phyloP scores from a whole-genome alignment of 2,888 invertebrate species.

The Pheosia gnoma region DNA sequence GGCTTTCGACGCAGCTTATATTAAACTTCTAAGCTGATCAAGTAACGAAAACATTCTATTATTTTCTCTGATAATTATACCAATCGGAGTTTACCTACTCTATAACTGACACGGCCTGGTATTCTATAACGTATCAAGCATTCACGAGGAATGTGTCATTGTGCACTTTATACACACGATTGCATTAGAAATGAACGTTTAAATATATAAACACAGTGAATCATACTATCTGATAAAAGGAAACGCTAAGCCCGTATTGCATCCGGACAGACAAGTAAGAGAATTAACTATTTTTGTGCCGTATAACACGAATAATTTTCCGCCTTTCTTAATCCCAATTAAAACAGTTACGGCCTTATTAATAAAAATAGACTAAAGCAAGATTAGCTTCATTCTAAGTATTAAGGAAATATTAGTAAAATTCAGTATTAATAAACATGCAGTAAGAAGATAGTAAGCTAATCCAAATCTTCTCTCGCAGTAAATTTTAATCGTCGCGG shows the following conservation, averaged over 20 bases:
- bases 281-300: neutral
- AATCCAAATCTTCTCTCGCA: too few species aligned
- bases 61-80: too few species aligned
- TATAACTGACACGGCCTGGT: neutral
- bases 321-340: neutral
- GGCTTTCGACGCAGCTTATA: neutral
- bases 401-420: too few species aligned
- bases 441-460: too few species aligned
- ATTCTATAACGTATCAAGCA: neutral
- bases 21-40: neutral
- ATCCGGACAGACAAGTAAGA: neutral
- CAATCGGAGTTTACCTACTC: too few species aligned
- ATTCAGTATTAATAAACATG: too few species aligned
- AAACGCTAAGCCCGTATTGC: constrained; percentile 1
- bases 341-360: too few species aligned
- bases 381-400: too few species aligned
- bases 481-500: too few species aligned
- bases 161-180: neutral
- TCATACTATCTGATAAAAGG: neutral
- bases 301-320: neutral
- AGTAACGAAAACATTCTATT: too few species aligned
- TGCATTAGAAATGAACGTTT: constrained; percentile 1
- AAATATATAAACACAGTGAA: neutral
- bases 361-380: too few species aligned
- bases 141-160: neutral